These are phyloP conservation scores for Herminia tarsipennalis DNA, from an alignment of 2,888 invertebrate species.

Conservation along the genomic window DNA sequence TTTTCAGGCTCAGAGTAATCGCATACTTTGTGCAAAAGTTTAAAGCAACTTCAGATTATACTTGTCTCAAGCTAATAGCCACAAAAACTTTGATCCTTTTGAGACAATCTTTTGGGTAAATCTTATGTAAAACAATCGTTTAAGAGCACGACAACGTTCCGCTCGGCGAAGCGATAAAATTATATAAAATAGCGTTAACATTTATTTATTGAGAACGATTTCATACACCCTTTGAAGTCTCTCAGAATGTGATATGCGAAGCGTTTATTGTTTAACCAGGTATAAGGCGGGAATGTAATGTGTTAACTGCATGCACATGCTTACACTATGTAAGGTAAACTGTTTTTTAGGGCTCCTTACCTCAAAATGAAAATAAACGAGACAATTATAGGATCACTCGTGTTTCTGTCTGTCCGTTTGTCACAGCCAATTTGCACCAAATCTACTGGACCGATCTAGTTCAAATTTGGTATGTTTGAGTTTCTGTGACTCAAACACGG, in stretches of 20 bases:
- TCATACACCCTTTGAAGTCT: slow-evolving; percentile 2
- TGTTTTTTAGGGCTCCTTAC: no score
- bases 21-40: slow-evolving; percentile 21
- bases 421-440: no score
- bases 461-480: no score
- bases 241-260: neutral
- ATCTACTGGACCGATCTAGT: no score
- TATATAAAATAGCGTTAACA: slow-evolving; percentile 1
- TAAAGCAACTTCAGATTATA: slow-evolving; percentile 11
- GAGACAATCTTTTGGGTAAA: neutral
- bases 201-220: slow-evolving; percentile 3
- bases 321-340: no score
- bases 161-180: neutral
- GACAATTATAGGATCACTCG: no score
- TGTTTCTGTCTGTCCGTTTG: no score
- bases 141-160: neutral
- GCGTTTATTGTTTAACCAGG: neutral
- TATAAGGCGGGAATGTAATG: neutral
- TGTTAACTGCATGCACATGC: neutral
- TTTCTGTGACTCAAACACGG: no score
- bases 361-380: no score
- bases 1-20: slow-evolving; percentile 14
- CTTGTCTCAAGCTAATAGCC: neutral
- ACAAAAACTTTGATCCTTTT: slow-evolving; percentile 1
- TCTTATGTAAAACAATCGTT: slow-evolving; percentile 4